phyloP scores from a whole-genome alignment of 1,140 invertebrate genomes.

The Apis cerana region DNA sequence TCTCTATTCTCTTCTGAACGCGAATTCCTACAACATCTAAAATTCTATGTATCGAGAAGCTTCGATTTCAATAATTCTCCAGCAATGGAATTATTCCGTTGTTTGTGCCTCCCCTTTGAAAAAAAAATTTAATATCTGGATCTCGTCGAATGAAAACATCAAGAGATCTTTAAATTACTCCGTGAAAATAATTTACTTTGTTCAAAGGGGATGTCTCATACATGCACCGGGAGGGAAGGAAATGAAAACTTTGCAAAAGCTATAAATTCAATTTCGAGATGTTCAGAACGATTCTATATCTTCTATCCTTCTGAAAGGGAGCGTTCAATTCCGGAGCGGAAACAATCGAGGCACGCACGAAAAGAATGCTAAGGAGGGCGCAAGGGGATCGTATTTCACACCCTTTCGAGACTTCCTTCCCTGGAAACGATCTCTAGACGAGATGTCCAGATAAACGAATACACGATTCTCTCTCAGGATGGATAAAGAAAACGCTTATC shows the following conservation, averaged over 20 bases:
- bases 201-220: not conserved
- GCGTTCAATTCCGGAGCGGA: not conserved
- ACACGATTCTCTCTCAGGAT: slow-evolving; percentile 5
- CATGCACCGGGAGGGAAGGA: not conserved
- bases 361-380: not conserved
- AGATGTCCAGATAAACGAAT: slow-evolving; percentile 27
- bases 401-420: not conserved
- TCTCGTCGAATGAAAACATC: no score
- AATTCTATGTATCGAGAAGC: no score
- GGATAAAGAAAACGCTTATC: slow-evolving; percentile 42
- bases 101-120: no score
- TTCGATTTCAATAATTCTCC: no score
- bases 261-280: not conserved
- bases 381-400: slow-evolving; percentile 10
- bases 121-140: no score
- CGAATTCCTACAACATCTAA: no score
- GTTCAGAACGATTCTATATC: not conserved
- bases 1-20: no score
- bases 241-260: not conserved
- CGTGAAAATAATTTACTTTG: not conserved
- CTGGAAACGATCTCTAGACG: not conserved
- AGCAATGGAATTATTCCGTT: no score
- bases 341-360: not conserved
- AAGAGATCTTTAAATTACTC: no score
- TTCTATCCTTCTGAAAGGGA: not conserved